A percentile compares a stretch with the other conserved stretches of the same genome.
These are phyloP conservation scores for Hassar affinis DNA, from an alignment of 2,113 vertebrate genomes.

Conservation along the genomic window DNA sequence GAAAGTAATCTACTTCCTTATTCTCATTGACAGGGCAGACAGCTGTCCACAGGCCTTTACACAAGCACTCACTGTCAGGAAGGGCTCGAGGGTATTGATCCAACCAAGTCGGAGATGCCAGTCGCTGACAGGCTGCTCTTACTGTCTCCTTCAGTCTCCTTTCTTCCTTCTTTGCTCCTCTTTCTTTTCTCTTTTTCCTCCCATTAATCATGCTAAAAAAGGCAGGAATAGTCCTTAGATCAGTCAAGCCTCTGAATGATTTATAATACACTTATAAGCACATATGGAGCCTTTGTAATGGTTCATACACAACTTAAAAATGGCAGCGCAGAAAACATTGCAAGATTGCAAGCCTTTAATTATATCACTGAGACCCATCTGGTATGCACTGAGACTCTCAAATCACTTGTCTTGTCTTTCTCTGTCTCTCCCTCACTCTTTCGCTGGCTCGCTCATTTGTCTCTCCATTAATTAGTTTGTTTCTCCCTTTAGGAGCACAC, in stretches of 20 bases:
- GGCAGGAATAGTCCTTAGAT: constrained; percentile 3
- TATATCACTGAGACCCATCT: constrained; percentile 32
- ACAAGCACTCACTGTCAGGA: constrained; percentile 38
- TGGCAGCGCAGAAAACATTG: constrained; percentile 8
- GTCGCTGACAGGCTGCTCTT: constrained; percentile 35
- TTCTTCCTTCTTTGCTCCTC: constrained; percentile 8
- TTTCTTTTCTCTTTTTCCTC: constrained; percentile 5
- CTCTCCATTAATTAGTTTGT: constrained; percentile 29
- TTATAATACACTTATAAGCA: constrained; percentile 19
- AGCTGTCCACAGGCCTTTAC: constrained; percentile 45
- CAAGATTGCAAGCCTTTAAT: constrained; percentile 21
- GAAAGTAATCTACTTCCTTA: constrained; percentile 39
- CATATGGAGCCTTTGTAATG: constrained; percentile 1
- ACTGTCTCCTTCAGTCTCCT: background rate
- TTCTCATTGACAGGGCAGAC: constrained; percentile 23
- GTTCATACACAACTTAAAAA: constrained; percentile 24
- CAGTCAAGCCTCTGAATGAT: background rate
- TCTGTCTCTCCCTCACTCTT: constrained; percentile 2
- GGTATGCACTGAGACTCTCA: constrained; percentile 19
- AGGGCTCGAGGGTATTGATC: constrained; percentile 52
- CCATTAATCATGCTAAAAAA: background rate
- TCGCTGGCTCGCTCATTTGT: background rate
- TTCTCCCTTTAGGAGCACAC: constrained; percentile 1
- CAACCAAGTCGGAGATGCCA: constrained; percentile 19
- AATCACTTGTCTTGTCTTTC: constrained; percentile 17